These are phyloP conservation scores for Heliconius ismenius DNA, from an alignment of 2,888 invertebrate species.

Conservation along the genomic window DNA sequence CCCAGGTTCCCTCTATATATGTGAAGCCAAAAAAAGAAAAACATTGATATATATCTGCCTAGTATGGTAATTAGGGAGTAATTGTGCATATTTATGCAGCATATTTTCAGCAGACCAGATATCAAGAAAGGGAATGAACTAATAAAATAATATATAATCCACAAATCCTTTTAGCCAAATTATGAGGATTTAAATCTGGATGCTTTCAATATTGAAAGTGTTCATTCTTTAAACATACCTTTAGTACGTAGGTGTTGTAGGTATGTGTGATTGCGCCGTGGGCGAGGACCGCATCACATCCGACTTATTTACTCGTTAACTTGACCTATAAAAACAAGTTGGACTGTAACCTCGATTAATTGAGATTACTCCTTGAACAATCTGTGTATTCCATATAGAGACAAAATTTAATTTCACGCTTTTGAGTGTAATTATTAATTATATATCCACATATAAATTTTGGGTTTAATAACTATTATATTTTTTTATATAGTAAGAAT, in stretches of 20 bases:
- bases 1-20: too few species aligned
- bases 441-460: too few species aligned
- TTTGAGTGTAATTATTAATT: neutral
- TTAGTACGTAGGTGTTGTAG: constrained; percentile 14
- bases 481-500: too few species aligned
- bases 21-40: too few species aligned
- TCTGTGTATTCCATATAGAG: constrained; percentile 11
- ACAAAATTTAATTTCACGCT: neutral
- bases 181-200: neutral
- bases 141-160: too few species aligned
- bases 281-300: constrained; percentile 52
- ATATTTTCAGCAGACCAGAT: too few species aligned
- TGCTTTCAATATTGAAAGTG: constrained; percentile 5
- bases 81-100: too few species aligned
- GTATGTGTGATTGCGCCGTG: constrained; percentile 55
- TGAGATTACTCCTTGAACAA: constrained; percentile 36
- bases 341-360: constrained; percentile 51
- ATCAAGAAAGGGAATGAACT: too few species aligned
- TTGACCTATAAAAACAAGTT: constrained; percentile 59
- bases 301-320: constrained; percentile 52
- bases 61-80: too few species aligned
- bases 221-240: neutral
- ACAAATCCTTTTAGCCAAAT: neutral
- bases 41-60: too few species aligned
- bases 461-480: too few species aligned